These are phyloP conservation scores for Ictidomys tridecemlineatus DNA, from an alignment of 2,113 vertebrate species.

Conservation along the genomic window DNA sequence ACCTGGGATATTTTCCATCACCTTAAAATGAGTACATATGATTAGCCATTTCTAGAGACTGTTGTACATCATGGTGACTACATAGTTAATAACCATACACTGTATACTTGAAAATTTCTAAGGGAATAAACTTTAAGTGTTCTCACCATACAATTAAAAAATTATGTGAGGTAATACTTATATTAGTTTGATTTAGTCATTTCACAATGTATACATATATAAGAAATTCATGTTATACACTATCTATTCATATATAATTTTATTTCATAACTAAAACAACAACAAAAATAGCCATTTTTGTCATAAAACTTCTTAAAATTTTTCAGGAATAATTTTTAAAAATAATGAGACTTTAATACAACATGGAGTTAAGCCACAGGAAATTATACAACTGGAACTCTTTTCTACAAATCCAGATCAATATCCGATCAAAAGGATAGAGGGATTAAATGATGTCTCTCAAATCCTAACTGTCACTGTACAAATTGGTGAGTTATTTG, in stretches of 20 bases:
- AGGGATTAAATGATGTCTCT: conserved; percentile 83
- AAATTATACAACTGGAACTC: conserved; percentile 89
- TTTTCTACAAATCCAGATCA: conserved; percentile 82
- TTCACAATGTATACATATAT: neutral
- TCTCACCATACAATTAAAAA: neutral
- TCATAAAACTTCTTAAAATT: neutral
- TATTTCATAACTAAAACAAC: neutral
- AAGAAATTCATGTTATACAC: neutral
- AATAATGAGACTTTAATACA: conserved; percentile 86
- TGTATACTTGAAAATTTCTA: neutral
- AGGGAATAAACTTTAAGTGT: neutral
- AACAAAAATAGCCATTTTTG: neutral
- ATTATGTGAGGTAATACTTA: neutral
- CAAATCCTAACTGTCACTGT: conserved; percentile 92
- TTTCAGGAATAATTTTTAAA: conserved; percentile 87
- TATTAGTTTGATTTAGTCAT: neutral
- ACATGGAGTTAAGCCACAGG: conserved; percentile 86
- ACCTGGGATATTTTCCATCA: neutral
- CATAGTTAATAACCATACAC: neutral
- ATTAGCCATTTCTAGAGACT: neutral
- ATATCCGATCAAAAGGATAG: conserved; percentile 80
- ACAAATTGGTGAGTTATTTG: conserved; percentile 87
- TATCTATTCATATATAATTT: neutral
- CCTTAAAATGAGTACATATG: conserved; percentile 35
- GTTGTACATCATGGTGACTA: neutral